Evolutionary conservation across 2,113 vertebrate species (phyloP), one percentile per base, ranked within the genome.

Genomic region (Rhinoptilus africanus): DNA sequence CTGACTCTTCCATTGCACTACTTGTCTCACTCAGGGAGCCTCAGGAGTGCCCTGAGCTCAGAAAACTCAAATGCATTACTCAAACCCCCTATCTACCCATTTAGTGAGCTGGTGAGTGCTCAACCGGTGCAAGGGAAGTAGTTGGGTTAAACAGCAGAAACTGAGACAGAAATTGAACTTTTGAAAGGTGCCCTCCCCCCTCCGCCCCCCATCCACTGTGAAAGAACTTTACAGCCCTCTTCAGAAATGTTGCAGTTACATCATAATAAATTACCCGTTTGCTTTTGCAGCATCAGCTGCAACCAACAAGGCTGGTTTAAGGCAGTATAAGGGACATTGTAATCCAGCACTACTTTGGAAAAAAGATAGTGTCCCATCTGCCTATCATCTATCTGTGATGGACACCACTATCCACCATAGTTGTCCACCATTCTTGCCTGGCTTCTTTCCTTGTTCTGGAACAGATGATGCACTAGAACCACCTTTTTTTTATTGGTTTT

Each of bases 171-270:
- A 64, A 39, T 5, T 8, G 21, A 74, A 47, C 10, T 69, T 94
- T 53, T 64, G 48, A 15, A 54, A 8, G 28, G 12, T 60, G 5
- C 4, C 8, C 2, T 6, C 2, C 8, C 21, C 9, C 4, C 8
- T 3, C 8, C 2, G 2, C 3, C 8, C 21, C 12, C 6, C 8
- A 12, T 41, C 11, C 41, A 10, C 14, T 53, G 2, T 20, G 34
- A 93, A 34, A 67, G 34, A 30, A 6, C 12, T 35, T 88, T 51
- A 59, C 60, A 74, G 4, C 4, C 30, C 11, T 37, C 28, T 81
- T 71, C 27, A 14, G 27, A 67, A 67, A 45, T 3, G 4, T 17
- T 62, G 30, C 1, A 8, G 16, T 71, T 39, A 43, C 10, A 9
- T 16, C 0, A 2, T 41, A 26, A 53, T 48, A 62, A 80, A 56